Percentiles rank a stretch among this genome's conserved stretches.
Conservation (phyloP, 2,888 invertebrate genomes). For the Chouioia cunea region DNA sequence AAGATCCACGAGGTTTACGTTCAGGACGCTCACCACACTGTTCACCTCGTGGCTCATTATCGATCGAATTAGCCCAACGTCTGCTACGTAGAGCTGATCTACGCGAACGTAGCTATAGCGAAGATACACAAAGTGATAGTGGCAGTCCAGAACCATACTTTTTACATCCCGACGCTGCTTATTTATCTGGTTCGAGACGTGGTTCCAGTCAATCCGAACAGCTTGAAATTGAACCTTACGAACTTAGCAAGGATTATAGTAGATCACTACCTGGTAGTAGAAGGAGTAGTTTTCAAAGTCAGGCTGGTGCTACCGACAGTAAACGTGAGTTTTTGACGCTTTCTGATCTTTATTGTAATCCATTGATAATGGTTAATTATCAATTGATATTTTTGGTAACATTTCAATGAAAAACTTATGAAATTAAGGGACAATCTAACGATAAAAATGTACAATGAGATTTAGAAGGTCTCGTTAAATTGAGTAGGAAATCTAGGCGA, state of each 20-base stretch:
- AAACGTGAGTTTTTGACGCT: conserved; percentile 63
- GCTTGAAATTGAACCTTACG: conserved; percentile 86
- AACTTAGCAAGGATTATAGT: conserved; percentile 88
- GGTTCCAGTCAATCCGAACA: conserved; percentile 93
- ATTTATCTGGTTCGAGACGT: conserved; percentile 80
- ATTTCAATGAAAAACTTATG: too few species aligned
- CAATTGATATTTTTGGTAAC: too few species aligned
- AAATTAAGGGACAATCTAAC: too few species aligned
- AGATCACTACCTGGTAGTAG: conserved; percentile 87
- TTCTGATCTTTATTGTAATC: too few species aligned
- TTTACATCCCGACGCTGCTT: conserved; percentile 89
- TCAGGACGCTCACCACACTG: conserved; percentile 79
- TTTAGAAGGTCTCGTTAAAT: too few species aligned
- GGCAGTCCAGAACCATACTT: conserved; percentile 72
- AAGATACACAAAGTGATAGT: conserved; percentile 68
- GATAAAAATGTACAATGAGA: too few species aligned
- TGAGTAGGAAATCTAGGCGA: too few species aligned
- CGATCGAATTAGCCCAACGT: conserved; percentile 76
- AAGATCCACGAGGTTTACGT: conserved; percentile 82
- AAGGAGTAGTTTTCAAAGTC: conserved; percentile 83
- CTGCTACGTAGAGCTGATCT: conserved; percentile 79
- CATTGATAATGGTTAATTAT: too few species aligned
- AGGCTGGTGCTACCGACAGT: conserved; percentile 62
- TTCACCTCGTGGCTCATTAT: conserved; percentile 84
- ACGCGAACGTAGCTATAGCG: conserved; percentile 73